Evolutionary conservation across 2,113 vertebrate species (phyloP).

Genomic region (Marcusenius ussheri): DNA sequence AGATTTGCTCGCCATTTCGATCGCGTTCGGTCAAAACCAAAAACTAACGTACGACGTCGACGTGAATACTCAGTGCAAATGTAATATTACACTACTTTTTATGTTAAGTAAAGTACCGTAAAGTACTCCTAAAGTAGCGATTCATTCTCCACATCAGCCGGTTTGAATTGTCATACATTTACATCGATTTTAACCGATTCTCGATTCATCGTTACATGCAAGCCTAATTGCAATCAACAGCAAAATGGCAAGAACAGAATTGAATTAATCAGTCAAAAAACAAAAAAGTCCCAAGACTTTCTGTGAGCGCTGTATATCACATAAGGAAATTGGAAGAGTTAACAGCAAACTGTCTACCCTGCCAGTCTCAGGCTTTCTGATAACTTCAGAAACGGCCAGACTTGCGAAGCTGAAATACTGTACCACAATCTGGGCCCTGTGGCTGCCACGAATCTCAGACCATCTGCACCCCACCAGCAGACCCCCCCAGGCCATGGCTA

Average conservation of each 20-base stretch:
- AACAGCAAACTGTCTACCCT: neutral
- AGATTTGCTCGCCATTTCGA: no score
- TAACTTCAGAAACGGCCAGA: neutral
- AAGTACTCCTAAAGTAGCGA: no score
- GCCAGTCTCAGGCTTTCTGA: neutral
- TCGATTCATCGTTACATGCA: no score
- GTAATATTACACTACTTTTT: no score
- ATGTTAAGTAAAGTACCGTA: no score
- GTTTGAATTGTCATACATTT: no score
- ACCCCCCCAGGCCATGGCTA: constrained; percentile 61
- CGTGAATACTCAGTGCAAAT: no score
- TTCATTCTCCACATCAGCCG: no score
- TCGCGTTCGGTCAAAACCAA: no score
- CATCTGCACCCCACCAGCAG: constrained; percentile 58
- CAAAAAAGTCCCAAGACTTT: neutral
- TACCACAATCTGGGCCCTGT: constrained; percentile 39
- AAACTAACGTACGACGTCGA: no score
- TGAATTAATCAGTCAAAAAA: neutral
- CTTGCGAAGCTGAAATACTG: neutral
- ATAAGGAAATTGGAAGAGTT: neutral
- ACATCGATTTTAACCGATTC: no score
- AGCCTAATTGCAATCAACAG: neutral
- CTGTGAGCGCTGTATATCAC: neutral
- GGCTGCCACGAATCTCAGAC: constrained; percentile 46
- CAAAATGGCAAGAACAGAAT: neutral